Base-by-base conservation (phyloP, 2,797 vertebrate species). In the Brachyalestes nurse region DNA sequence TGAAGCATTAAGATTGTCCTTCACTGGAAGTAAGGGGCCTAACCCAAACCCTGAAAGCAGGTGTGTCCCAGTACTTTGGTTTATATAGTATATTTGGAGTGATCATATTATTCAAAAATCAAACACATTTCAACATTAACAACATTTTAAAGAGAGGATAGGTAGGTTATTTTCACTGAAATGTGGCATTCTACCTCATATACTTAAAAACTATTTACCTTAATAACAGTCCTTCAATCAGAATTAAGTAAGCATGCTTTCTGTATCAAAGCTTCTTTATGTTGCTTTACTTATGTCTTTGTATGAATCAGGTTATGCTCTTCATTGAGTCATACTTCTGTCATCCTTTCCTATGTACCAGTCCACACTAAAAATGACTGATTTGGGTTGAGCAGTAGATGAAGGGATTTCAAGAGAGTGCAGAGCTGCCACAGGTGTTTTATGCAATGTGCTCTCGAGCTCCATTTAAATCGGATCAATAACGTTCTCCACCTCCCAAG, bases 391-490 rank as follows among this genome's bases (percentile, higher is more conserved):
- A 74, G 34, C 73, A 21, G 62, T 19, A 60, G 72, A 10, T 55
- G 66, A 69, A 75, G 21, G 66, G 69, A 53, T 67, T 67, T 49
- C n/a, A 21, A 69, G 53, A 75, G 53, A 69, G 45, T 47, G 23
- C 73, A 6, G 40, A n/a, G 19, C 69, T 72, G 82, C 69, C 78
- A 72, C 69, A 72, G 58, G 78, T 80, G 74, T 58, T 72, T 78
- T 69, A 77, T 84, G 78, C 67, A 70, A 58, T 65, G 77, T 64
- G 69, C 65, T 75, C 58, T 62, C 47, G 40, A 67, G 53, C 70
- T 78, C 75, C 49, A 53, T 84, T 81, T 81, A 74, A 75, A 81
- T 75, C 57, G 8, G 57, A 74, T 84, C 83, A 81, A 78, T 84
- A 78, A 74, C 77, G 40, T 73, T 82, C 74, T 65, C 69, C 19